Evolutionary conservation across 2,888 invertebrate genomes (phyloP).

Genomic region (Uloborus plumipes): DNA sequence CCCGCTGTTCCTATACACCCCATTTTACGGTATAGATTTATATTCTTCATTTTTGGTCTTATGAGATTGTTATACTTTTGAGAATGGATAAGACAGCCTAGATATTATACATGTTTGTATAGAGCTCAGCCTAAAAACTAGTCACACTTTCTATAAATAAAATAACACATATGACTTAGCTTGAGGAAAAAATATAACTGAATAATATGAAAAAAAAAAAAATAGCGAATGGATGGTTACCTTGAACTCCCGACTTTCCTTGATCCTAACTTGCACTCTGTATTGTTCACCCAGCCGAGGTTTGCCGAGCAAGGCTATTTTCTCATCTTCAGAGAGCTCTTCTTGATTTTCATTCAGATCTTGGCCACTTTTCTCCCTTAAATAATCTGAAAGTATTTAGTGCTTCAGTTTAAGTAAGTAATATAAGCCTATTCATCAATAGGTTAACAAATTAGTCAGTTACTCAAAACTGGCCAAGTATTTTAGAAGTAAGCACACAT

Average conservation of each 20-base stretch:
- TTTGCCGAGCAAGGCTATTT: constrained; percentile 89
- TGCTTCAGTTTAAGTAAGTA: not conserved
- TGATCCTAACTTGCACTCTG: constrained; percentile 89
- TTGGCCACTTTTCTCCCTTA: constrained; percentile 44
- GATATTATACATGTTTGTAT: too few species aligned
- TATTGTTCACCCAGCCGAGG: constrained; percentile 91
- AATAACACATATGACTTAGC: too few species aligned
- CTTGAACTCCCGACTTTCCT: constrained; percentile 99
- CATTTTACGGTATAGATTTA: too few species aligned
- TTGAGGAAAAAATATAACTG: not conserved
- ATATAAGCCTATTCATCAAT: not conserved
- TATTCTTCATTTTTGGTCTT: too few species aligned
- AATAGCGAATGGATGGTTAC: constrained; percentile 73
- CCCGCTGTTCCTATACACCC: too few species aligned
- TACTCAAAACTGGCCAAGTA: too few species aligned
- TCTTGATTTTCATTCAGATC: constrained; percentile 34
- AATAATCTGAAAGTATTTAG: constrained; percentile 22
- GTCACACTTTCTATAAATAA: too few species aligned
- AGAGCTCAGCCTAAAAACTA: too few species aligned
- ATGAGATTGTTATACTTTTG: too few species aligned
- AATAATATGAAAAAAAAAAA: not conserved
- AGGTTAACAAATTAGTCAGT: not conserved
- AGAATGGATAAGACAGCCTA: too few species aligned
- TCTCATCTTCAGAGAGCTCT: constrained; percentile 74
- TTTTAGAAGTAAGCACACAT: too few species aligned